phyloP scores from a whole-genome alignment of 2,797 vertebrate species.

The Psittacula echo region DNA sequence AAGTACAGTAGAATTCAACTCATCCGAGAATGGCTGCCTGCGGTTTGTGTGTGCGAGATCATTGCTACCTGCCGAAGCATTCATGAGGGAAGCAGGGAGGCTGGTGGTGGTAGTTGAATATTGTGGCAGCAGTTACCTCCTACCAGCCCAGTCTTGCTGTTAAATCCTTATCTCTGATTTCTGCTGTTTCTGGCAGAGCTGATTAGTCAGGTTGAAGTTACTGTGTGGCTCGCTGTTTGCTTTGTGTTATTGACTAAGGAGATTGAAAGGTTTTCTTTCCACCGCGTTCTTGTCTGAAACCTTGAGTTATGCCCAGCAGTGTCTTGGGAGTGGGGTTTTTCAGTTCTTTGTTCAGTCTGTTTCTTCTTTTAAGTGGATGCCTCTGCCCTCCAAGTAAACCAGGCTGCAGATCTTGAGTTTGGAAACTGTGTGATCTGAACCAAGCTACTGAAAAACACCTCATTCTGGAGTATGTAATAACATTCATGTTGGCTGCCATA shows the following conservation, averaged over 20 bases:
- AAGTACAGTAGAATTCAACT: conserved; percentile 37
- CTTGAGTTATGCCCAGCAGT: background rate
- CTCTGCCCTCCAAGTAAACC: background rate
- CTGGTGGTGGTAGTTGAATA: background rate
- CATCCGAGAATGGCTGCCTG: conserved; percentile 16
- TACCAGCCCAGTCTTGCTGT: background rate
- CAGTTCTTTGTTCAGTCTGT: background rate
- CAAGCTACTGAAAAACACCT: background rate
- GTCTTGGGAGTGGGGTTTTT: background rate
- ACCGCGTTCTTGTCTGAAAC: background rate
- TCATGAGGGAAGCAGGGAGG: background rate
- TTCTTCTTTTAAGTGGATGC: background rate
- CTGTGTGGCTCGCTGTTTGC: background rate
- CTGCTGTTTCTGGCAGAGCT: background rate
- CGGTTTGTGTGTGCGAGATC: background rate
- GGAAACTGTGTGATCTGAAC: background rate
- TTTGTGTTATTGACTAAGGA: background rate
- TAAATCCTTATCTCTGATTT: background rate
- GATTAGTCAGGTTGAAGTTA: background rate
- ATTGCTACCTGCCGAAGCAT: background rate
- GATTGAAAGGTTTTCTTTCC: background rate
- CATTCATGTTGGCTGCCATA: background rate
- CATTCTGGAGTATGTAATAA: background rate
- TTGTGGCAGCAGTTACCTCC: background rate
- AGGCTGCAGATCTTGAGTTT: background rate